phyloP scores from a whole-genome alignment of 2,888 invertebrate species.

The Sipha maydis region DNA sequence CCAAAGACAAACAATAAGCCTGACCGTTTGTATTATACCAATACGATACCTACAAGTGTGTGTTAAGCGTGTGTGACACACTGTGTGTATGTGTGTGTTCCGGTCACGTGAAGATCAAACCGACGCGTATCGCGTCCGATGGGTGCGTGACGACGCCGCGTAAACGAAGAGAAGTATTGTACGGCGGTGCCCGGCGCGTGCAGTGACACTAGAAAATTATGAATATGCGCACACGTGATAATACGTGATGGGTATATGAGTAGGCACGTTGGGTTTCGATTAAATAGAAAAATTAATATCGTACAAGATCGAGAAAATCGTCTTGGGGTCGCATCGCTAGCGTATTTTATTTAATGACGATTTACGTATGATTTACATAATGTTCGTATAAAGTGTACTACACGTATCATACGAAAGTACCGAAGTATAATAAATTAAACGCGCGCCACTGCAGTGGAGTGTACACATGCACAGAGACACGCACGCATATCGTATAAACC shows the following conservation, averaged over 20 bases:
- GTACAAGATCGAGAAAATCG: not conserved
- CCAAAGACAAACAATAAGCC: not conserved
- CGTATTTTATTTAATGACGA: not conserved
- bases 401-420: not conserved
- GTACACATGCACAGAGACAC: not conserved
- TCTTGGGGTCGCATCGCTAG: not conserved
- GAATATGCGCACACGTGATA: not conserved
- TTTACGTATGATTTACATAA: not conserved
- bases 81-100: constrained; percentile 24
- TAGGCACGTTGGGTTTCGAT: not conserved
- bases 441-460: not conserved
- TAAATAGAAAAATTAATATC: not conserved
- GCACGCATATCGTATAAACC: too few relatives aligned
- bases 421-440: not conserved
- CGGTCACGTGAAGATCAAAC: constrained; percentile 40
- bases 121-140: not conserved
- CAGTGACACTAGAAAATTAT: not conserved
- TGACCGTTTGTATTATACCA: not conserved
- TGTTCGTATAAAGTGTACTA: not conserved
- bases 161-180: not conserved
- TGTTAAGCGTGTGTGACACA: not conserved
- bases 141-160: constrained; percentile 10
- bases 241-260: not conserved
- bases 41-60: not conserved
- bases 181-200: not conserved